Conservation (phyloP, 2,888 invertebrate genomes). For the Dasysyrphus albostriatus region DNA sequence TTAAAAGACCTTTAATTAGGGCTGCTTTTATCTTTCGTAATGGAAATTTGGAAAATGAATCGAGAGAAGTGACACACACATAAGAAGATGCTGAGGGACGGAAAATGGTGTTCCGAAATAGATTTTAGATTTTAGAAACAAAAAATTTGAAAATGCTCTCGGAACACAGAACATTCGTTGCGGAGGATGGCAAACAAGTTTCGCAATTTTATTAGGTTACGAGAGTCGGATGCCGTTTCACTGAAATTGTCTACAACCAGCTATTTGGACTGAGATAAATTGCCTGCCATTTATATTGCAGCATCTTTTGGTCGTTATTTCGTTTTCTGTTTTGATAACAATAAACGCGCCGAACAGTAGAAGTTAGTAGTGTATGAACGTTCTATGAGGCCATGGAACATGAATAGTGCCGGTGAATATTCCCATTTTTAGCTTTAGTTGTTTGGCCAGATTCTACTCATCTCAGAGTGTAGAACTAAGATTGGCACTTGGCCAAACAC, state of each 20-base stretch:
- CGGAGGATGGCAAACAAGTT: slow-evolving; percentile 61
- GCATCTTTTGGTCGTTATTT: slow-evolving; percentile 59
- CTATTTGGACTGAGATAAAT: slow-evolving; percentile 63
- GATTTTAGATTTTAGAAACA: slow-evolving; percentile 59
- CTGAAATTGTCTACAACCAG: slow-evolving; percentile 48
- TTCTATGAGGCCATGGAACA: not conserved
- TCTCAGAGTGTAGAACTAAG: slow-evolving; percentile 31
- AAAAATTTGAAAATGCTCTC: slow-evolving; percentile 28
- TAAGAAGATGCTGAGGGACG: slow-evolving; percentile 9
- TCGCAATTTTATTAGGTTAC: slow-evolving; percentile 70
- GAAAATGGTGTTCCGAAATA: slow-evolving; percentile 52
- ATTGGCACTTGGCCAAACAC: slow-evolving; percentile 56
- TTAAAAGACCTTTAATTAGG: not conserved
- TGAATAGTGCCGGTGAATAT: not conserved
- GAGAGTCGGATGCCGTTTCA: slow-evolving; percentile 49
- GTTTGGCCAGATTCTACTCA: slow-evolving; percentile 20
- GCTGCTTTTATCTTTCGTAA: slow-evolving; percentile 53
- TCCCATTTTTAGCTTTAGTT: slow-evolving; percentile 46
- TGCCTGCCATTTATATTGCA: slow-evolving; percentile 64
- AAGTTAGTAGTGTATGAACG: not conserved
- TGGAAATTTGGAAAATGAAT: slow-evolving; percentile 65
- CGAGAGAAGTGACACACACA: slow-evolving; percentile 58
- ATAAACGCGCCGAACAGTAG: slow-evolving; percentile 34
- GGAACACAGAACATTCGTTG: slow-evolving; percentile 11
- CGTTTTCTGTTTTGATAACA: slow-evolving; percentile 49